Conservation (phyloP, 2,797 vertebrate genomes). For the Chloroceryle inda region DNA sequence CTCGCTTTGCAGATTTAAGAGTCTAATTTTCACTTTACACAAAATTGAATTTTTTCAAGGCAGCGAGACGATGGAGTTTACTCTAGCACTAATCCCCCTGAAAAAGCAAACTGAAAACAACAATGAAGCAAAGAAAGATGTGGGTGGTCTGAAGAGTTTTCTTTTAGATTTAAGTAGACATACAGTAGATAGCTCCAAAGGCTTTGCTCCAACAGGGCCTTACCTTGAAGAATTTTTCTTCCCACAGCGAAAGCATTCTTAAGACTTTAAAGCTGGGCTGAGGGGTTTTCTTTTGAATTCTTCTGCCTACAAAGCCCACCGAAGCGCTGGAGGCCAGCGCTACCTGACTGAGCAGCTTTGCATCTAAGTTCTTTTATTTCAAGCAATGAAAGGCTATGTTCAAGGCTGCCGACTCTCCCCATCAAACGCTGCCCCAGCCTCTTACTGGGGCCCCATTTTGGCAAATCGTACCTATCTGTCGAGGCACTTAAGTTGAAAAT, state of each 20-base stretch:
- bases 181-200: constrained; percentile 54
- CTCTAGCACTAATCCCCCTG: constrained; percentile 80
- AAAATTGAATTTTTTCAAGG: constrained; percentile 76
- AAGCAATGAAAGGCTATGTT: constrained; percentile 54
- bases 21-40: constrained; percentile 83
- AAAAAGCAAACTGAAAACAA: constrained; percentile 81
- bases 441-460: not conserved
- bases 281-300: constrained; percentile 62
- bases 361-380: constrained; percentile 1
- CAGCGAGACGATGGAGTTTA: constrained; percentile 76
- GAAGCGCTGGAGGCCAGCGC: not conserved
- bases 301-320: constrained; percentile 3
- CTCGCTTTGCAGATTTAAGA: constrained; percentile 83
- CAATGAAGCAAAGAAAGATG: constrained; percentile 72
- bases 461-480: not conserved
- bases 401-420: constrained; percentile 19
- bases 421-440: constrained; percentile 21
- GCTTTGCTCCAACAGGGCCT: constrained; percentile 52
- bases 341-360: constrained; percentile 54
- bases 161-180: constrained; percentile 74
- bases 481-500: constrained; percentile 57
- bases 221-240: constrained; percentile 71
- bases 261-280: constrained; percentile 45
- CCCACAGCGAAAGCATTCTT: constrained; percentile 59
- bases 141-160: constrained; percentile 83